Base-by-base conservation (phyloP, 2,113 vertebrate species). In the Rhynchomys soricoides region DNA sequence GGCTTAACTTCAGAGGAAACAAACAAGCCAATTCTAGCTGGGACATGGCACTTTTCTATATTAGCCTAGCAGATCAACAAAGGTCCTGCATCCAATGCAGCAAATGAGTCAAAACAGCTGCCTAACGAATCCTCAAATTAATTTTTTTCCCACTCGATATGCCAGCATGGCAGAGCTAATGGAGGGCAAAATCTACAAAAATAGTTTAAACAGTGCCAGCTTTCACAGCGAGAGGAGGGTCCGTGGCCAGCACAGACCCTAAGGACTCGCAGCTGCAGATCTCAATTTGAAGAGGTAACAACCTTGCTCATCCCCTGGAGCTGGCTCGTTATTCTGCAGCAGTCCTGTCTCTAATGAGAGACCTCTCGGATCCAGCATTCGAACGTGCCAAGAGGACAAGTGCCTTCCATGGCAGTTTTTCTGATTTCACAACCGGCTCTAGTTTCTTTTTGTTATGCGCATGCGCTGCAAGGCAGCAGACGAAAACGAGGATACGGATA, bases 41-140 rank as follows among this genome's bases (percentile, higher is more conserved):
- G 64, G 29, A 66, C 52, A 75, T 50, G 89, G 31, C 29, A 79
- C 78, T 87, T 94, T 87, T 94, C 62, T 85, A 6, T 37, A 55
- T 11, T 37, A 78, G 45, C 17, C 15, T 34, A 90, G 77, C 59
- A 91, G 94, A 83, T 64, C 89, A 88, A 74, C 70, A 85, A 26
- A 93, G 86, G 89, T 91, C 1, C 22, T 55, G 87, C 66, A 85
- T 62, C 48, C 45, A 64, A 26, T 57, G 22, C 5, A 57, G 66
- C 31, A 37, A 89, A 71, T 81, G 93, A 95, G 22, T 93, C 86
- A 97, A 52, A 88, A 86, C 83, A 95, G 96, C 92, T 96, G 94
- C 94, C 94, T 96, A 95, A 96, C 81, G 91, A 97, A 91, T 94
- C 89, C 77, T 95, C 94, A 93, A 91, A 96, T 93, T 79, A 87